phyloP scores from a whole-genome alignment of 1,140 invertebrate genomes.

The Drosophila serrata region DNA sequence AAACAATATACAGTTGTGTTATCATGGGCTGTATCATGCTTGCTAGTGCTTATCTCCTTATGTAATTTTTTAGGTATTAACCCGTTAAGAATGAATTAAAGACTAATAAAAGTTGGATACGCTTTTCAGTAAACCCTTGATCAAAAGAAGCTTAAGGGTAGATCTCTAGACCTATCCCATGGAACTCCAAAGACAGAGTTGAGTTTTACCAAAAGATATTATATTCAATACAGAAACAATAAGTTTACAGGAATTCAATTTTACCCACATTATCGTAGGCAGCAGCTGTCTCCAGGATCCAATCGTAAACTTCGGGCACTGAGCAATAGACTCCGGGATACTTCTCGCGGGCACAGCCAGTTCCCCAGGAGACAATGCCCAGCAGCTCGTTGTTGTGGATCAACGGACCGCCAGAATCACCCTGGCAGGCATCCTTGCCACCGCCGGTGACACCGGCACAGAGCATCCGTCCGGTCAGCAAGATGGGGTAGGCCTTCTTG shows the following conservation, averaged over 20 bases:
- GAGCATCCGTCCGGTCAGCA: constrained; percentile 86
- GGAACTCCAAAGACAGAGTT: too few species aligned
- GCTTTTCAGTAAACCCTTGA: too few species aligned
- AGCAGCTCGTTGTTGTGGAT: constrained; percentile 83
- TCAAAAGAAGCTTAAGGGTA: too few species aligned
- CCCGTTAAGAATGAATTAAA: background rate
- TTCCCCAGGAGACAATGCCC: constrained; percentile 90
- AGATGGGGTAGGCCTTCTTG: constrained; percentile 50
- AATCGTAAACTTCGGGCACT: constrained; percentile 86
- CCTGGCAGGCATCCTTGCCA: constrained; percentile 87
- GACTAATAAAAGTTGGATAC: background rate
- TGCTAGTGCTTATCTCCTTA: constrained; percentile 15
- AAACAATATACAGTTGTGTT: constrained; percentile 13
- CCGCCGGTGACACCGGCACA: constrained; percentile 86
- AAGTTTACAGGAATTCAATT: constrained; percentile 58
- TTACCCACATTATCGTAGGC: constrained; percentile 36
- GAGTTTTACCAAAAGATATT: too few species aligned
- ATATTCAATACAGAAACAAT: background rate
- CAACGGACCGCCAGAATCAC: constrained; percentile 86
- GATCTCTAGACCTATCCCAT: too few species aligned
- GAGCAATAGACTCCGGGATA: constrained; percentile 90
- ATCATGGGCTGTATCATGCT: background rate
- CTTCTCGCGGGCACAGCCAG: constrained; percentile 88
- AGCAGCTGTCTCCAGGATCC: constrained; percentile 49
- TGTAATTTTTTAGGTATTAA: constrained; percentile 16